Evolutionary conservation across 2,888 invertebrate genomes (phyloP).

Genomic region (Drosophila rellima): DNA sequence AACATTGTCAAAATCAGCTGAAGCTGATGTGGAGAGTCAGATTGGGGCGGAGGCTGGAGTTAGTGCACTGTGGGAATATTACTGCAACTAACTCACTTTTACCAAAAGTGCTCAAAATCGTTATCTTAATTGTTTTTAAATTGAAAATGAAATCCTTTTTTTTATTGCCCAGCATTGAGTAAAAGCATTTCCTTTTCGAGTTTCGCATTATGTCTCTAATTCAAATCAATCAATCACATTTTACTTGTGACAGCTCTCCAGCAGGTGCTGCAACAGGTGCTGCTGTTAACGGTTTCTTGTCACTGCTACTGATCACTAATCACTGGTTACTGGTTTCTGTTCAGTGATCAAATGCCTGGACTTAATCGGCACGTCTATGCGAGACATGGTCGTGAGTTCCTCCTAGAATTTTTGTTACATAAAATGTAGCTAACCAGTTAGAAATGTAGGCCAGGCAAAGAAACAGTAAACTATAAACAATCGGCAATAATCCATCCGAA

Average conservation of each 20-base stretch:
- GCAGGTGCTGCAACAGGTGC: constrained; percentile 37
- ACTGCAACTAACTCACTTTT: constrained; percentile 58
- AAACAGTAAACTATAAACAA: constrained; percentile 36
- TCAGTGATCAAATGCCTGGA: constrained; percentile 20
- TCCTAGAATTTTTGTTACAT: constrained; percentile 58
- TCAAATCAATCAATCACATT: constrained; percentile 11
- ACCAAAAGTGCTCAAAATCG: constrained; percentile 58
- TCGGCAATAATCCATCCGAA: constrained; percentile 33
- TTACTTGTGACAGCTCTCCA: not conserved
- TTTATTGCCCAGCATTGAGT: constrained; percentile 48
- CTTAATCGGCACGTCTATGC: constrained; percentile 28
- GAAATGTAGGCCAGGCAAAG: constrained; percentile 54
- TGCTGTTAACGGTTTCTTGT: constrained; percentile 8
- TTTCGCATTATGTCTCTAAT: constrained; percentile 46
- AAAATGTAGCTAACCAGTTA: constrained; percentile 35
- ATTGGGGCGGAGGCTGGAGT: constrained; percentile 24
- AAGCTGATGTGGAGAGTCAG: constrained; percentile 15
- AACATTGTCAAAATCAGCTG: constrained; percentile 82
- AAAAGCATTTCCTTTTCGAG: constrained; percentile 76
- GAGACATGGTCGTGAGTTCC: constrained; percentile 28
- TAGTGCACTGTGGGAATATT: constrained; percentile 53
- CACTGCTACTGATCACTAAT: constrained; percentile 15
- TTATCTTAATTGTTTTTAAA: constrained; percentile 76
- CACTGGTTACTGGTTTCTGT: constrained; percentile 1
- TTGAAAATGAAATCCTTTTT: constrained; percentile 67